A percentile compares a stretch with the other conserved stretches of the same genome.
Evolutionary conservation across 2,797 vertebrate genomes (phyloP).

Genomic region (Lacerta agilis): DNA sequence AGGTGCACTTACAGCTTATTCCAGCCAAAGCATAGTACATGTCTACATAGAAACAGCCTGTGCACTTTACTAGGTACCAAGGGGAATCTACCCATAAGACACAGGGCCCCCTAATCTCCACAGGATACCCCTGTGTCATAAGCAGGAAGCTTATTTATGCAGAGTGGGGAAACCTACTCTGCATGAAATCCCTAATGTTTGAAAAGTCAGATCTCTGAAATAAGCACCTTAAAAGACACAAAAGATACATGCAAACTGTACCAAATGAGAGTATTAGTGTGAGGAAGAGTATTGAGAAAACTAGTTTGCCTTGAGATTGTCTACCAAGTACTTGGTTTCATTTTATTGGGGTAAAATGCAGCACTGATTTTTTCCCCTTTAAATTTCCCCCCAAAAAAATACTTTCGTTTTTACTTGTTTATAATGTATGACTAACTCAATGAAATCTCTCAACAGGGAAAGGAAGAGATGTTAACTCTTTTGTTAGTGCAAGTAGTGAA

Average conservation of each 20-base stretch:
- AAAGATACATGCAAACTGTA: background rate
- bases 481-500: background rate
- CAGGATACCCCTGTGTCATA: background rate
- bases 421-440: background rate
- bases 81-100: background rate
- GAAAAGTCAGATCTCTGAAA: background rate
- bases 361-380: background rate
- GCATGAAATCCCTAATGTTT: background rate
- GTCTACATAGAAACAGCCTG: background rate
- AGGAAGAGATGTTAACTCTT: background rate
- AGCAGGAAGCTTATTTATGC: background rate
- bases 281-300: constrained; percentile 5
- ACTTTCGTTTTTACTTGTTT: background rate
- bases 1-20: background rate
- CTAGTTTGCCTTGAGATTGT: background rate
- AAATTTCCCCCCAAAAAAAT: background rate
- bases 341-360: background rate
- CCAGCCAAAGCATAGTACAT: background rate
- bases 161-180: background rate
- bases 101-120: background rate
- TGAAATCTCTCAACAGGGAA: background rate
- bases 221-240: background rate
- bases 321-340: background rate
- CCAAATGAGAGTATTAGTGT: constrained; percentile 10
- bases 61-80: background rate